Conservation (phyloP, 2,888 invertebrate species). For the Phortica okadai region DNA sequence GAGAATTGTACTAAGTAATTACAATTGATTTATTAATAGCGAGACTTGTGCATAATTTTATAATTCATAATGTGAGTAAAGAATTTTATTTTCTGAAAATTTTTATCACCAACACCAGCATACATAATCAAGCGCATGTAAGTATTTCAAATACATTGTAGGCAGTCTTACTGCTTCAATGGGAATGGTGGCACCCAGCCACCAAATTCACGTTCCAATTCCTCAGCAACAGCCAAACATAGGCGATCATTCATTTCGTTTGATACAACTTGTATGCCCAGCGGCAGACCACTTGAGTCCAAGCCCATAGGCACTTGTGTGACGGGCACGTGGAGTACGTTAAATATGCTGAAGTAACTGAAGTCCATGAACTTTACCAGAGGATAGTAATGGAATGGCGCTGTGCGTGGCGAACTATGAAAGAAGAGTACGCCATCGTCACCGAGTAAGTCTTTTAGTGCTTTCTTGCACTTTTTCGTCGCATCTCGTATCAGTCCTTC, state of each 20-base stretch:
- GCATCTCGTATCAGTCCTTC: conserved; percentile 81
- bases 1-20: no score
- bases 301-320: conserved; percentile 89
- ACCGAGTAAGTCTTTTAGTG: conserved; percentile 83
- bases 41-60: no score
- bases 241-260: conserved; percentile 89
- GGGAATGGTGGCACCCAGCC: conserved; percentile 88
- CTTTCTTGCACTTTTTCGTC: conserved; percentile 79
- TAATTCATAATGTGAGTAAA: no score
- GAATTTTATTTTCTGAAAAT: not conserved
- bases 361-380: conserved; percentile 89
- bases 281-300: conserved; percentile 87
- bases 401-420: conserved; percentile 87
- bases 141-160: conserved; percentile 11
- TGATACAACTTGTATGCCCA: conserved; percentile 93
- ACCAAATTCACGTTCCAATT: conserved; percentile 90
- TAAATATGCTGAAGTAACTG: conserved; percentile 90
- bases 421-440: conserved; percentile 89
- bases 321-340: conserved; percentile 87
- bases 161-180: conserved; percentile 54
- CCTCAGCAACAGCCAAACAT: conserved; percentile 92
- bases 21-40: no score
- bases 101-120: conserved; percentile 50
- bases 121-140: conserved; percentile 8
- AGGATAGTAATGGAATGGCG: conserved; percentile 89